These are phyloP conservation scores for Podarcis lilfordi DNA, from an alignment of 2,797 vertebrate genomes.

Conservation along the genomic window DNA sequence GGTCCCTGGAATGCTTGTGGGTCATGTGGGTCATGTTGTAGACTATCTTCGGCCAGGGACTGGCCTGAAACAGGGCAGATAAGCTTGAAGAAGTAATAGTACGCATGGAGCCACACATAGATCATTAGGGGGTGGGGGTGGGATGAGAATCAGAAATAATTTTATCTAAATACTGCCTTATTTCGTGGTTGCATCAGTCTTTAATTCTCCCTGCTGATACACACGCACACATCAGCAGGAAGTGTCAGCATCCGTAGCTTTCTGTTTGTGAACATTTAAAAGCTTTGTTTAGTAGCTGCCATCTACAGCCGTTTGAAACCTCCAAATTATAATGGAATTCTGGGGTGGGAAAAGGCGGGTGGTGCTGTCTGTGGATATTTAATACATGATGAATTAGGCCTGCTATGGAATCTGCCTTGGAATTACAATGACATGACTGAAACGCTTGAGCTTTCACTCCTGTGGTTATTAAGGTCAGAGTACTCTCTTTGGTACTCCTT, in stretches of 20 bases:
- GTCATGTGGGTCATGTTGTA: too few relatives aligned
- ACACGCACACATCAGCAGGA: too few relatives aligned
- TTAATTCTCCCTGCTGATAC: constrained; percentile 52
- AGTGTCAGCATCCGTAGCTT: constrained; percentile 45
- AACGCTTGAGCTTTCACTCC: constrained; percentile 28
- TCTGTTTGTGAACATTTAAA: constrained; percentile 68
- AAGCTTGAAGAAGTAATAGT: background rate
- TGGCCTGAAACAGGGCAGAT: too few relatives aligned
- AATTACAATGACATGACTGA: constrained; percentile 41
- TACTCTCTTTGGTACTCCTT: background rate
- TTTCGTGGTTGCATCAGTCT: constrained; percentile 51
- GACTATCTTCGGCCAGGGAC: too few relatives aligned
- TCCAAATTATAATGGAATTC: constrained; percentile 5
- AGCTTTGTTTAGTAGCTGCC: constrained; percentile 63
- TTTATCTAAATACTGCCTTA: constrained; percentile 46
- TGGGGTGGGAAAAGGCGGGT: constrained; percentile 17
- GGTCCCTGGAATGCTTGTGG: too few relatives aligned
- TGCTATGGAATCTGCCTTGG: constrained; percentile 42
- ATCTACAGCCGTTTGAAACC: constrained; percentile 47
- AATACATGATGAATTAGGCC: constrained; percentile 36
- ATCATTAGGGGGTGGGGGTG: background rate
- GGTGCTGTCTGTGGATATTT: constrained; percentile 48
- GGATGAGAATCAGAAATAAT: constrained; percentile 19
- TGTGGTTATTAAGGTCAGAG: background rate
- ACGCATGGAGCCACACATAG: background rate